Base-by-base conservation (phyloP, 2,888 invertebrate genomes). In the Epinotia demarniana region DNA sequence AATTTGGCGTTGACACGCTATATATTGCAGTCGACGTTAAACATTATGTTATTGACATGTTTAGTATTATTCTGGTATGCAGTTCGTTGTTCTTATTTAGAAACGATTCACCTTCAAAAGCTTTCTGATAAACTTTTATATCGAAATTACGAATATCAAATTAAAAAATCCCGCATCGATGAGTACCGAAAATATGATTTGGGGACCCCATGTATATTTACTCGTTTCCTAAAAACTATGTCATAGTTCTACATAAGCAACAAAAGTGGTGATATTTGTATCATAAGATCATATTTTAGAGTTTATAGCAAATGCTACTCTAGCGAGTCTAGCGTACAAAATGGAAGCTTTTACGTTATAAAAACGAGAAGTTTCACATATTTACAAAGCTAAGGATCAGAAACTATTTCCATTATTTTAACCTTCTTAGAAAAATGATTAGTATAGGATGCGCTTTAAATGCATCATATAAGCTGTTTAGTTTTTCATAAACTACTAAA, bases 21-120 rank as follows among this genome's bases (percentile, higher is more conserved):
- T 79, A 79, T 79, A 83, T 83, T 83, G 81, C 84, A 81, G 81
- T 81, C 80, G 80, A 80, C 81, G 80, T 81, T 81, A 69, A 73
- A 46, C 60, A n/a, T 67, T 27, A 6, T 60, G 67, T 27, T 73
- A 53, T 62, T 57, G 62, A 55, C 61, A n/a, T 39, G 27, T 55
- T 55, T 39, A 16, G 18, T 55, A 63, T 33, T 53, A n/a, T 60
- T n/a, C 12, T 64, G 64, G 12, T 13, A 18, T 49, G 5, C 5
- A 53, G 16, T 16, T 49, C 53, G 13, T n/a, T n/a, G n/a, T n/a
- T n/a, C n/a, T 53, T n/a, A 6, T 53, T 53, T n/a, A 8, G n/a
- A 5, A n/a, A 53, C n/a, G 53, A 53, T 53, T n/a, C 53, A 53
- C 16, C 39, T 39, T 39, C n/a, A 53, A n/a, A n/a, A 53, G 1